A percentile compares a stretch with the other conserved stretches of the same genome.
Conservation (phyloP, 2,113 vertebrate genomes). For the Gymnarchus niloticus region DNA sequence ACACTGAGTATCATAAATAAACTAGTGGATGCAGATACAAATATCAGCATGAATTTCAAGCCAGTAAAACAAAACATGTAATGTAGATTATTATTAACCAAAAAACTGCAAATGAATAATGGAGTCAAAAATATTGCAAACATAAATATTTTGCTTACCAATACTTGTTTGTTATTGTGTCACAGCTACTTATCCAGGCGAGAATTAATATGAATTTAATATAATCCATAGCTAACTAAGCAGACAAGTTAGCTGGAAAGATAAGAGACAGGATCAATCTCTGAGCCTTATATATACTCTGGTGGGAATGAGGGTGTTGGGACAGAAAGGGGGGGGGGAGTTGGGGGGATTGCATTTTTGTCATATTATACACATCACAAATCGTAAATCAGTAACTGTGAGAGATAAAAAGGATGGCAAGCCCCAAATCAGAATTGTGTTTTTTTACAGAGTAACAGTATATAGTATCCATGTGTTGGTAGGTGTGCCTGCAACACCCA, state of each 20-base stretch:
- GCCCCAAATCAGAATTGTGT: conserved; percentile 15
- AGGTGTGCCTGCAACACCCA: conserved; percentile 2
- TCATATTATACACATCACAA: conserved; percentile 18
- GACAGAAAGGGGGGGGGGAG: not conserved
- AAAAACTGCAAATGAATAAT: not conserved
- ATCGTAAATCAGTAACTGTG: conserved; percentile 42
- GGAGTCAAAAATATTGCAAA: not conserved
- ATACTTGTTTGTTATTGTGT: conserved; percentile 20
- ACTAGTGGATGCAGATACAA: not conserved
- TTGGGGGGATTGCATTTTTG: conserved; percentile 23
- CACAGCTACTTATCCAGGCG: conserved; percentile 47
- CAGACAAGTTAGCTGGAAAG: conserved; percentile 23
- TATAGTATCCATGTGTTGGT: not conserved
- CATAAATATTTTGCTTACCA: conserved; percentile 44
- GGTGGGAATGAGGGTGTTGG: conserved; percentile 12
- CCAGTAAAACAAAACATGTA: not conserved
- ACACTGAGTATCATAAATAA: not conserved
- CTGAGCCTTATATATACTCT: conserved; percentile 38
- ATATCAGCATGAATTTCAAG: not conserved
- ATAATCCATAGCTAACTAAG: conserved; percentile 51
- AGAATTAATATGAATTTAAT: conserved; percentile 44
- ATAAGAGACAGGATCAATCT: not conserved
- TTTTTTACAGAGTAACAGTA: not conserved
- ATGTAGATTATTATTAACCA: not conserved
- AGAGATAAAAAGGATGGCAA: conserved; percentile 31